Conservation (phyloP, 2,888 invertebrate genomes). For the Strigamia crassipes region DNA sequence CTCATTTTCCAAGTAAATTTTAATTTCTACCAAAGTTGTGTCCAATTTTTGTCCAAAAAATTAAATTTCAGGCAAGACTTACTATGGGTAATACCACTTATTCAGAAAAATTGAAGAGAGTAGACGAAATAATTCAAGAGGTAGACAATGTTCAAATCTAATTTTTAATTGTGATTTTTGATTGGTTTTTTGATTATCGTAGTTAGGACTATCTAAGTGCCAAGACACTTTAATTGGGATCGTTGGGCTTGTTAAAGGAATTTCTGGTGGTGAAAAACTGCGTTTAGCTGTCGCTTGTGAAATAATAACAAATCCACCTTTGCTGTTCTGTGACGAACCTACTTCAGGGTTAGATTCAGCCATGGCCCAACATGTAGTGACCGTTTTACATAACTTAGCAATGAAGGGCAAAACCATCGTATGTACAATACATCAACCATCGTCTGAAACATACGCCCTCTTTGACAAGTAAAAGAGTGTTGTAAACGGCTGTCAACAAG, state of each 20-base stretch:
- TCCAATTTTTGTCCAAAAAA: slow-evolving; percentile 65
- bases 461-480: slow-evolving; percentile 69
- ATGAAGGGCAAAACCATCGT: slow-evolving; percentile 81
- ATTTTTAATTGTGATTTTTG: not conserved
- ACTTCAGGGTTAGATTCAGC: slow-evolving; percentile 95
- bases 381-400: slow-evolving; percentile 65
- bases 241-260: slow-evolving; percentile 83
- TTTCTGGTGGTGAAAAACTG: slow-evolving; percentile 96
- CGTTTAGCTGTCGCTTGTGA: slow-evolving; percentile 95
- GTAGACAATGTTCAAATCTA: slow-evolving; percentile 60
- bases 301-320: slow-evolving; percentile 87
- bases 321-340: slow-evolving; percentile 97
- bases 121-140: slow-evolving; percentile 81
- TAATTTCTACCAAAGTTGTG: slow-evolving; percentile 62
- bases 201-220: slow-evolving; percentile 86
- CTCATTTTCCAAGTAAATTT: slow-evolving; percentile 41
- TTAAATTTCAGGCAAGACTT: slow-evolving; percentile 69
- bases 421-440: slow-evolving; percentile 94
- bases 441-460: slow-evolving; percentile 82
- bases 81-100: slow-evolving; percentile 82
- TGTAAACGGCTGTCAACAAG: not conserved
- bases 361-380: slow-evolving; percentile 92
- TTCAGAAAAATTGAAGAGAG: slow-evolving; percentile 73
- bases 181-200: too few relatives aligned
- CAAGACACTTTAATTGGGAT: slow-evolving; percentile 88